Evolutionary conservation across 2,888 invertebrate genomes (phyloP), one percentile per base, ranked within the genome.

Genomic region (Calameuta filiformis): DNA sequence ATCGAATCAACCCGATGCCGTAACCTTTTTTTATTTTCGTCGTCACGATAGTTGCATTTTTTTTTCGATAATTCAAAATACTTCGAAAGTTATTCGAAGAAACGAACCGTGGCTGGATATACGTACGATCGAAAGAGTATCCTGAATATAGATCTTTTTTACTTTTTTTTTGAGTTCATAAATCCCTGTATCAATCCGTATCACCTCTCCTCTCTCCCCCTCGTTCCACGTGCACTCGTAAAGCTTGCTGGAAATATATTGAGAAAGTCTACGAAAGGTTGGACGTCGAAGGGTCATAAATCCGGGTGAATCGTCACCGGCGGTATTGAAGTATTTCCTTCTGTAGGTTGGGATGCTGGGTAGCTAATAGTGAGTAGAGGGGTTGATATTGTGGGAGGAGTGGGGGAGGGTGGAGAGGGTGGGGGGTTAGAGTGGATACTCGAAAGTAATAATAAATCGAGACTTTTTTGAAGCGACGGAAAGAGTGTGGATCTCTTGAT

Each of bases 401-500:
- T 31, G 23, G 33, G 69, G 12, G 69, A 0, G 69, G 15, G 9
- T n/a, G n/a, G n/a, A n/a, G n/a, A n/a, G 6, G 35, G 11, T 1
- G 35, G 35, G 35, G 35, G 1, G n/a, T 9, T 33, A 12, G 12
- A 37, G 37, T 37, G 12, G 71, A 33, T 71, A 71, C 71, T 71
- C 30, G 71, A 71, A 71, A 71, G n/a, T 71, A n/a, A n/a, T 71
- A 71, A 71, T 71, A 33, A 71, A 71, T 71, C 15, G 71, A n/a
- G n/a, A 71, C 30, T 33, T 30, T 31, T 30, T 71, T 31, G 31
- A n/a, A 30, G 31, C 56, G 68, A 31, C 37, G 74, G 77, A 75
- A 69, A 77, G 77, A 75, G 77, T 75, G 79, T 77, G 69, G 37
- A 37, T 69, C 56, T 76, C 79, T 76, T 75, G 73, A 56, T 69